phyloP scores from a whole-genome alignment of 2,797 vertebrate genomes.

The Amblyopsis hoosieri region DNA sequence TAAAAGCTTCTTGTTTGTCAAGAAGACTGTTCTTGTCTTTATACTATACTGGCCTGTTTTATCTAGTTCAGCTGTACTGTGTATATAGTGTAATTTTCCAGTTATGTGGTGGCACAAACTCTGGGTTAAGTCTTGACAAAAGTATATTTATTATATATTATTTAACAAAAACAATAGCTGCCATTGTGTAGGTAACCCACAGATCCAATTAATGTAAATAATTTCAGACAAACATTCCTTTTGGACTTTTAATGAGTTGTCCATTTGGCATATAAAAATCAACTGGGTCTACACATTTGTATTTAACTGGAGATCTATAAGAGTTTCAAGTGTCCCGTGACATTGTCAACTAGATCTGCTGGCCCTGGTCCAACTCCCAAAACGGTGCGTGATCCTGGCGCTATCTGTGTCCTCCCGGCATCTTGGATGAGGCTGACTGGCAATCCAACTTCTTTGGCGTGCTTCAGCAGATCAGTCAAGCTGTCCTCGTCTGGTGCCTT shows the following conservation, averaged over 20 bases:
- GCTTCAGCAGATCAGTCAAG: conserved; percentile 82
- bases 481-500: conserved; percentile 88
- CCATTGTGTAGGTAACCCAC: no score
- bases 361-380: conserved; percentile 92
- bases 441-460: conserved; percentile 85
- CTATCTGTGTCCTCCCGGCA: conserved; percentile 94
- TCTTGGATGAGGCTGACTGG: conserved; percentile 94
- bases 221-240: not conserved
- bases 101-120: not conserved
- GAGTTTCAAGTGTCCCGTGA: conserved; percentile 92
- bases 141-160: not conserved
- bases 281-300: not conserved
- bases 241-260: not conserved
- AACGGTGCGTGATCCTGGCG: conserved; percentile 91
- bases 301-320: conserved; percentile 70
- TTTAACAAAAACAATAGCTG: not conserved
- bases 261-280: conserved; percentile 19
- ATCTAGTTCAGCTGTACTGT: not conserved
- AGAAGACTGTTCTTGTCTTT: conserved; percentile 51
- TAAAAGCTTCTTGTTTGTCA: conserved; percentile 84
- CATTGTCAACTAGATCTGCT: conserved; percentile 85
- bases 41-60: conserved; percentile 11
- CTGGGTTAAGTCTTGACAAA: not conserved
- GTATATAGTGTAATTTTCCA: not conserved
- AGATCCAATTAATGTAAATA: no score